phyloP scores from a whole-genome alignment of 2,113 vertebrate genomes.

The Coreoperca whiteheadi region DNA sequence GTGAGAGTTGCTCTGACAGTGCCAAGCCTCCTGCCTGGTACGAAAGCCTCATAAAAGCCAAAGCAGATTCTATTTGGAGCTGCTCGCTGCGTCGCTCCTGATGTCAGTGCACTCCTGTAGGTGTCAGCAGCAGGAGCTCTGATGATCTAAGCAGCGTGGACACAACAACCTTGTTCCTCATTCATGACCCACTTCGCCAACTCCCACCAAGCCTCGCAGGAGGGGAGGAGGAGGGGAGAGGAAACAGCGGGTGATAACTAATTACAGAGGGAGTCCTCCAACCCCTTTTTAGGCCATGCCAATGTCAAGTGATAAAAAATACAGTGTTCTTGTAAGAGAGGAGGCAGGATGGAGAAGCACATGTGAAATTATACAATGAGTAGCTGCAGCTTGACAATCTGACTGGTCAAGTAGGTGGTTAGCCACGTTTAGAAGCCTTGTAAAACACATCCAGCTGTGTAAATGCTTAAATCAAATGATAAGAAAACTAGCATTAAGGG shows the following conservation, averaged over 20 bases:
- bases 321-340: constrained; percentile 28
- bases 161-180: constrained; percentile 34
- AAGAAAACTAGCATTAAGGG: neutral
- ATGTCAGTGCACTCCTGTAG: constrained; percentile 29
- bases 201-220: constrained; percentile 34
- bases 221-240: neutral
- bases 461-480: constrained; percentile 10
- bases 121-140: constrained; percentile 9
- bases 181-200: constrained; percentile 45
- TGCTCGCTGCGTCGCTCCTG: neutral
- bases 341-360: constrained; percentile 32
- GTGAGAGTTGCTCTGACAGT: constrained; percentile 37
- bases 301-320: constrained; percentile 63
- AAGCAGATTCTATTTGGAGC: constrained; percentile 32
- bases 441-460: constrained; percentile 18
- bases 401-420: constrained; percentile 41
- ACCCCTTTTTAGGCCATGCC: constrained; percentile 17
- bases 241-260: constrained; percentile 56
- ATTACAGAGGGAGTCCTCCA: constrained; percentile 49
- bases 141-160: constrained; percentile 16
- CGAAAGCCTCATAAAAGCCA: constrained; percentile 40
- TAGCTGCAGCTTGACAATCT: constrained; percentile 33
- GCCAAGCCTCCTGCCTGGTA: neutral
- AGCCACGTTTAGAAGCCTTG: neutral
- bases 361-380: constrained; percentile 29